These are phyloP conservation scores for Centruroides vittatus DNA, from an alignment of 1,140 invertebrate species.

Conservation along the genomic window DNA sequence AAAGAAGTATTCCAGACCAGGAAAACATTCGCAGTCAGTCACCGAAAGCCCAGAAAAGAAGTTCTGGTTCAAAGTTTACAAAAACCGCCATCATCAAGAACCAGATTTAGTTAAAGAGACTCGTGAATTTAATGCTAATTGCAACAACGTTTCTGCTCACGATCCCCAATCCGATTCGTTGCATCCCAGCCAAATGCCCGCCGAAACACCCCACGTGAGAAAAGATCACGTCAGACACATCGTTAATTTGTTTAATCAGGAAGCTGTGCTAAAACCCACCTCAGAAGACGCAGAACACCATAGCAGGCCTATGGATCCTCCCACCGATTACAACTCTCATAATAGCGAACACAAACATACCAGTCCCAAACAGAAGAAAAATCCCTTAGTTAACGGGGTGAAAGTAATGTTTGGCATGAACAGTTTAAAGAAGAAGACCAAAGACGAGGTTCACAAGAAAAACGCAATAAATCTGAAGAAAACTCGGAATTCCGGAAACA, in stretches of 20 bases:
- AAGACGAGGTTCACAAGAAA: too few species aligned
- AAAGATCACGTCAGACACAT: conserved; percentile 13
- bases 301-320: conserved; percentile 3
- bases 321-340: neutral
- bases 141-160: conserved; percentile 1
- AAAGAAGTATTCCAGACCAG: conserved; percentile 11
- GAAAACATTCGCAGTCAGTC: neutral
- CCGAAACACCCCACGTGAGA: conserved; percentile 8
- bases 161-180: neutral
- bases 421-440: neutral
- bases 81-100: conserved; percentile 10
- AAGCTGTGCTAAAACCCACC: conserved; percentile 6
- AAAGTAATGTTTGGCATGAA: conserved; percentile 15
- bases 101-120: neutral
- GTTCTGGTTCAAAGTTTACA: conserved; percentile 17
- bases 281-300: conserved; percentile 2
- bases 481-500: too few species aligned
- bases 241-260: conserved; percentile 13
- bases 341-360: neutral
- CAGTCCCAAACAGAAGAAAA: conserved; percentile 4
- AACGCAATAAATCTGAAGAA: too few species aligned
- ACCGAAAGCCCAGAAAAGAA: conserved; percentile 8
- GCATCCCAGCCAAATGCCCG: conserved; percentile 12
- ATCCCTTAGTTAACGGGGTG: conserved; percentile 12
- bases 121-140: neutral